phyloP scores from a whole-genome alignment of 2,797 vertebrate genomes.

The Scleropages formosus region DNA sequence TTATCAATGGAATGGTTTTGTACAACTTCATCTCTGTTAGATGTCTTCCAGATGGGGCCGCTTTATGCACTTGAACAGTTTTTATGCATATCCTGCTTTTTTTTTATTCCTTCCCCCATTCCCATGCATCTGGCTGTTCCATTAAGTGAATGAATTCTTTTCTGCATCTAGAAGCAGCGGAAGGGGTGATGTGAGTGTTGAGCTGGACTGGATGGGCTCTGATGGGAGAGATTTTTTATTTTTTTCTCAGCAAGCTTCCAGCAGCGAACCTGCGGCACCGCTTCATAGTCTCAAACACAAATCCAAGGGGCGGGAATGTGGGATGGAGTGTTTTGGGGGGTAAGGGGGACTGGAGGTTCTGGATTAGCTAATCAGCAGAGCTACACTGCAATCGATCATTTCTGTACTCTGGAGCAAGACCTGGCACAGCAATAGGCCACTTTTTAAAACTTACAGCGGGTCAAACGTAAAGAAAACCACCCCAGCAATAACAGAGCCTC shows the following conservation, averaged over 20 bases:
- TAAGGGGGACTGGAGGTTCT: not conserved
- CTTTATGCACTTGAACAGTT: slow-evolving; percentile 97
- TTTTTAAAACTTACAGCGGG: not conserved
- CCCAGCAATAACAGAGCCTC: not conserved
- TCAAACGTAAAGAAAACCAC: not conserved
- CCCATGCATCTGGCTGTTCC: slow-evolving; percentile 88
- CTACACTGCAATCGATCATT: not conserved
- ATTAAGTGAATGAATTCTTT: slow-evolving; percentile 61
- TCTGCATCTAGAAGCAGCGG: not conserved
- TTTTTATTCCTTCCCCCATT: slow-evolving; percentile 60
- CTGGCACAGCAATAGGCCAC: not conserved
- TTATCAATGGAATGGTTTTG: slow-evolving; percentile 99
- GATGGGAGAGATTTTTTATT: not conserved
- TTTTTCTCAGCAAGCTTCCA: not conserved
- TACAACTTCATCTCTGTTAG: slow-evolving; percentile 99
- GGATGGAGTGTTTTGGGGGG: not conserved
- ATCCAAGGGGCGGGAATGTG: not conserved
- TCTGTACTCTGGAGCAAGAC: not conserved
- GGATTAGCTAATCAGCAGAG: slow-evolving; percentile 12
- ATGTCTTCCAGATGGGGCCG: slow-evolving; percentile 99
- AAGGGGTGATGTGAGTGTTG: not conserved
- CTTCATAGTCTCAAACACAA: not conserved
- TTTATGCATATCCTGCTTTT: slow-evolving; percentile 84
- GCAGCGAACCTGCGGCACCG: not conserved
- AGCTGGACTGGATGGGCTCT: not conserved